Percentiles rank a stretch among this genome's conserved stretches.
Evolutionary conservation across 2,113 vertebrate genomes (phyloP).

Genomic region (Mastomys coucha): DNA sequence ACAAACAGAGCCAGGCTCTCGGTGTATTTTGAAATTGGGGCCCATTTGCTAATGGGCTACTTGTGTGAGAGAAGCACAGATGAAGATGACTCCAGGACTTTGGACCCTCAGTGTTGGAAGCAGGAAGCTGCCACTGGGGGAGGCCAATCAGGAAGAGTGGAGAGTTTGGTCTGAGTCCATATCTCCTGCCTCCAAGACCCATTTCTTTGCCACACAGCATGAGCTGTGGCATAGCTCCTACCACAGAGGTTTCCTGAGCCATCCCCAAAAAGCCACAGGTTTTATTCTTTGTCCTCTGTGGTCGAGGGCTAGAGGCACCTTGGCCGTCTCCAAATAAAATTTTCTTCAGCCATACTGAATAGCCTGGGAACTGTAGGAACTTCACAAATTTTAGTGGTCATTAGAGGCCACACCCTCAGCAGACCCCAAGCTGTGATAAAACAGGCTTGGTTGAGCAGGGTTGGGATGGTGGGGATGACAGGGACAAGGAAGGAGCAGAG

Average conservation of each 20-base stretch:
- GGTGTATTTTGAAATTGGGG: background rate
- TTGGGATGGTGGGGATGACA: background rate
- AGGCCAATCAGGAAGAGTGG: background rate
- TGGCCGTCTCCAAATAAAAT: background rate
- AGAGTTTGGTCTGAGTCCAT: rapidly evolving
- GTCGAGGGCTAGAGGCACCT: background rate
- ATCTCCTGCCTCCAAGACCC: background rate
- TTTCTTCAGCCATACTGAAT: background rate
- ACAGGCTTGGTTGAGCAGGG: background rate
- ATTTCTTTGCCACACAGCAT: background rate
- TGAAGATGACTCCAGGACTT: background rate
- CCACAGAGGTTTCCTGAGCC: background rate
- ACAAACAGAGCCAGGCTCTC: background rate
- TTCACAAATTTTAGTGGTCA: too few relatives aligned
- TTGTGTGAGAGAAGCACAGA: background rate
- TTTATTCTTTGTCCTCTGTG: background rate
- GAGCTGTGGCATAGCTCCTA: background rate
- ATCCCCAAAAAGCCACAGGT: background rate
- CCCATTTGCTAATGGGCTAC: background rate
- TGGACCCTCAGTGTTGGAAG: background rate
- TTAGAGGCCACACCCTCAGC: rapidly evolving
- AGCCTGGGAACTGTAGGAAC: background rate
- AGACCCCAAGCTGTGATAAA: background rate
- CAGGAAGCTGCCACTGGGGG: background rate
- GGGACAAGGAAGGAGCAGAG: too few relatives aligned